Evolutionary conservation across 1,140 invertebrate species (phyloP).

Genomic region (Bombus consobrinus): DNA sequence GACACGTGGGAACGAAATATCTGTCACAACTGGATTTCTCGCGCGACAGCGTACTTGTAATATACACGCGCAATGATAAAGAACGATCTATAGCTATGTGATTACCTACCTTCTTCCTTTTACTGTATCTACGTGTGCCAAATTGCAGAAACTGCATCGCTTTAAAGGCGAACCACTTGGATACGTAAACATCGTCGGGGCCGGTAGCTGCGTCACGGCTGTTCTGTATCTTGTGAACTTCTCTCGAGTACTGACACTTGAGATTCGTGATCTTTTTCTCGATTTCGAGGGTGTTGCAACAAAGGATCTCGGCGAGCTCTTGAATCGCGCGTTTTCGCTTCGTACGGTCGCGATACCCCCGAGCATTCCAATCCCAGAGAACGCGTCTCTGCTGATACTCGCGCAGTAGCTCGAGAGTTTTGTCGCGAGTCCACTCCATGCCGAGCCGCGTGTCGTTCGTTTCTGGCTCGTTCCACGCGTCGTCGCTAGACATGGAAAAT

Average conservation of each 20-base stretch:
- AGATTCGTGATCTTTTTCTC: constrained; percentile 83
- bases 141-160: constrained; percentile 74
- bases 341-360: constrained; percentile 80
- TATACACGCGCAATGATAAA: neutral
- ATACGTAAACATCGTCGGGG: constrained; percentile 71
- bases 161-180: constrained; percentile 75
- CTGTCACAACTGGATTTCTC: constrained; percentile 27
- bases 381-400: constrained; percentile 82
- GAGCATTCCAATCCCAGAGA: constrained; percentile 82
- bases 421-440: constrained; percentile 83
- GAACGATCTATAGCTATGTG: neutral
- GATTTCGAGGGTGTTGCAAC: constrained; percentile 81
- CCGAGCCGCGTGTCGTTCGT: constrained; percentile 63
- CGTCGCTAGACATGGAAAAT: constrained; percentile 58
- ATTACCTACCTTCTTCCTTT: constrained; percentile 69
- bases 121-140: constrained; percentile 69
- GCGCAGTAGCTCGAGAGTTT: constrained; percentile 80
- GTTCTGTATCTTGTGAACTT: constrained; percentile 80
- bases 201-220: constrained; percentile 63
- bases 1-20: constrained; percentile 29
- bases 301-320: constrained; percentile 80
- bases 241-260: constrained; percentile 81
- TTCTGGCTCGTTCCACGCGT: constrained; percentile 47
- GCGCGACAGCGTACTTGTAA: neutral
- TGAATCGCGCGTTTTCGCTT: constrained; percentile 81